These are phyloP conservation scores for Macropis europaea DNA, from an alignment of 2,888 invertebrate species.

Conservation along the genomic window DNA sequence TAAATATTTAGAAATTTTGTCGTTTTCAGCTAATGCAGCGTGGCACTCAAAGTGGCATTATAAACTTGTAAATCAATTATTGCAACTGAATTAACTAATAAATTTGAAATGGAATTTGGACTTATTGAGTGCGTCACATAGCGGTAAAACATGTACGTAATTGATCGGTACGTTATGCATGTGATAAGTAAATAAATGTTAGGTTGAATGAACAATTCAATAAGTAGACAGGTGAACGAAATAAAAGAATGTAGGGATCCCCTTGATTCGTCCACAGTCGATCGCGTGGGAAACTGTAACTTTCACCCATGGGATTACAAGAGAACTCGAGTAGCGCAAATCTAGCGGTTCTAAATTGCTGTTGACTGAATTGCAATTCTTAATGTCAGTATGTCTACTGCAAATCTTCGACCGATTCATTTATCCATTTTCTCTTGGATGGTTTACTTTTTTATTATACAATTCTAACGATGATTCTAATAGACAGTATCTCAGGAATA, in stretches of 20 bases:
- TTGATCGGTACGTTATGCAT: constrained; percentile 1
- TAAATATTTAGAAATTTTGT: too few species aligned
- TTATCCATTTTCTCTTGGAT: constrained; percentile 27
- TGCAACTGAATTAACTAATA: too few species aligned
- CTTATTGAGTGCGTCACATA: too few species aligned
- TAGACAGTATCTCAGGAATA: too few species aligned
- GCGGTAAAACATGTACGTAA: not conserved
- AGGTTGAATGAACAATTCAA: constrained; percentile 18
- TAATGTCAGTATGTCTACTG: constrained; percentile 33
- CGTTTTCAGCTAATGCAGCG: too few species aligned
- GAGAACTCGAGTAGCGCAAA: constrained; percentile 60
- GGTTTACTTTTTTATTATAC: too few species aligned
- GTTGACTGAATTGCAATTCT: constrained; percentile 40
- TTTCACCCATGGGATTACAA: constrained; percentile 75
- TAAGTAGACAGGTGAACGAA: not conserved
- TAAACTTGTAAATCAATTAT: too few species aligned
- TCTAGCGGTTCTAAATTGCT: constrained; percentile 60
- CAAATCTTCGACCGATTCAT: constrained; percentile 7
- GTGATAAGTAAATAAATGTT: not conserved
- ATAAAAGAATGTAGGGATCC: constrained; percentile 19
- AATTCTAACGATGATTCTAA: too few species aligned
- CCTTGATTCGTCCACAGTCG: constrained; percentile 39
- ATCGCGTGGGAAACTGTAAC: constrained; percentile 75
- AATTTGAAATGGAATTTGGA: too few species aligned
- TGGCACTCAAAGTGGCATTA: too few species aligned